A percentile compares a stretch with the other conserved stretches of the same genome.
phyloP scores from a whole-genome alignment of 2,797 vertebrate species.

The Phylloscopus collybita region DNA sequence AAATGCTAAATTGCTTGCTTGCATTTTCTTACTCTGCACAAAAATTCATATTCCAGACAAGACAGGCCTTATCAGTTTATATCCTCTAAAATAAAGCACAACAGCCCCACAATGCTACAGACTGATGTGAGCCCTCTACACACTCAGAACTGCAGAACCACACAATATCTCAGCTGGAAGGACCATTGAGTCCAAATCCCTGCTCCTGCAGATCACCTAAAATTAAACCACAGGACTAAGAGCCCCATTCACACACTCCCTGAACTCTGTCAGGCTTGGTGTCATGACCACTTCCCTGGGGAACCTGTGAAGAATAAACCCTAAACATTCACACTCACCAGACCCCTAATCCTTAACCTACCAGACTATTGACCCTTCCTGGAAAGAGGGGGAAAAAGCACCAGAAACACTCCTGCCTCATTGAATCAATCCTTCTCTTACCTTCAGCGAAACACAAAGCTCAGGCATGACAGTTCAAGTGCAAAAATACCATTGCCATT shows the following conservation, averaged over 20 bases:
- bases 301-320: neutral
- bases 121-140: neutral
- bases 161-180: neutral
- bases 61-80: neutral
- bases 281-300: neutral
- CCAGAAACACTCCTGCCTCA: neutral
- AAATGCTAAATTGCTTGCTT: neutral
- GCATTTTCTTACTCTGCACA: neutral
- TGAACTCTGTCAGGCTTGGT: neutral
- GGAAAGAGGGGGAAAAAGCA: neutral
- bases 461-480: neutral
- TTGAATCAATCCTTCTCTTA: neutral
- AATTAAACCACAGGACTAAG: neutral
- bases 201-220: neutral
- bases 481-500: neutral
- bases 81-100: neutral
- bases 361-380: neutral
- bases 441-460: neutral
- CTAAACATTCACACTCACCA: neutral
- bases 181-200: neutral
- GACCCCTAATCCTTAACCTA: neutral
- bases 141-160: neutral
- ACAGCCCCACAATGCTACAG: neutral
- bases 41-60: neutral
- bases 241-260: neutral